Evolutionary conservation across 2,888 invertebrate species (phyloP).

Genomic region (Pandemis heparana): DNA sequence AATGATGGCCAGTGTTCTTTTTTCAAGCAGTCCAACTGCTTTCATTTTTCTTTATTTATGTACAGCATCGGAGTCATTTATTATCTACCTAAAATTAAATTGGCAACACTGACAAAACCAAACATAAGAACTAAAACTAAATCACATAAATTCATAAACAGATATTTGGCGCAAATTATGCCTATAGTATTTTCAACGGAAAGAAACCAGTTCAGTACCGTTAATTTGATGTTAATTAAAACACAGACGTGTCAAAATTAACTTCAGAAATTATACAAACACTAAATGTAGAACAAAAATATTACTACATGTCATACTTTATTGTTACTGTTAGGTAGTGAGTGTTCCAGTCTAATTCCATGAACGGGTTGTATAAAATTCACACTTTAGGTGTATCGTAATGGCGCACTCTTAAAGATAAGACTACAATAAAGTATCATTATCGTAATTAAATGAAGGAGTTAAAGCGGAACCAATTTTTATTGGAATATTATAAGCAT

Average conservation of each 20-base stretch:
- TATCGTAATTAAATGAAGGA: background rate
- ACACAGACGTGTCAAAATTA: constrained; percentile 19
- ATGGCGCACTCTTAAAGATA: background rate
- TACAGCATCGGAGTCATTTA: too few species aligned
- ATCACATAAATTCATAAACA: background rate
- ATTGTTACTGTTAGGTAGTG: constrained; percentile 31
- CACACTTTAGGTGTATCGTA: constrained; percentile 14
- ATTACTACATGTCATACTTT: constrained; percentile 22
- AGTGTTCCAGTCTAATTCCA: constrained; percentile 16
- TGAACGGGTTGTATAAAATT: constrained; percentile 4
- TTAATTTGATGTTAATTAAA: constrained; percentile 16
- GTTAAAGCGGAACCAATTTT: background rate
- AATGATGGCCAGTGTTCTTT: too few species aligned
- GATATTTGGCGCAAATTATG: background rate
- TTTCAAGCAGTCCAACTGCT: too few species aligned
- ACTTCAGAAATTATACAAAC: constrained; percentile 18
- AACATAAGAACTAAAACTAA: too few species aligned
- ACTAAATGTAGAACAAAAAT: constrained; percentile 15
- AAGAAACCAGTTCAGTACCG: background rate
- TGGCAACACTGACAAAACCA: too few species aligned
- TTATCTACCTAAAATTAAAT: too few species aligned
- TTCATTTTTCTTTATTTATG: too few species aligned
- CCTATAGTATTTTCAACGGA: background rate
- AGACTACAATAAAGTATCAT: background rate
- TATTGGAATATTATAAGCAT: too few species aligned